Evolutionary conservation across 2,113 vertebrate species (phyloP), one percentile per base, ranked within the genome.

Genomic region (Phylloscopus trochilus): DNA sequence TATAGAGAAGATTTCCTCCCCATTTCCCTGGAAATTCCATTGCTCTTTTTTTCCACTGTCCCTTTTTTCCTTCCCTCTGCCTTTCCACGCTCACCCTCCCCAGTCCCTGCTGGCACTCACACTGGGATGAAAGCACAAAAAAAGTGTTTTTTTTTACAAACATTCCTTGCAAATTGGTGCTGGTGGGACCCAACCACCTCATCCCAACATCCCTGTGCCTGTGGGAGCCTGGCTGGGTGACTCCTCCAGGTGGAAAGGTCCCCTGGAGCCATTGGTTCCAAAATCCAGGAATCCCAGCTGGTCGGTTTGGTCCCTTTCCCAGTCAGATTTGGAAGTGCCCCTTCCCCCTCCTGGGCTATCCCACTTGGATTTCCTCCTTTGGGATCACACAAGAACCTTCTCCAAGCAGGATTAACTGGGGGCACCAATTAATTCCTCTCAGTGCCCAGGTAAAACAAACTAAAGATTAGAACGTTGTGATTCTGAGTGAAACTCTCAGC

Each of bases 381-480:
- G 13, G 15, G 6, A 22, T 5, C 90, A 12, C 90, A 12, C 3
- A 9, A 26, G 9, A 4, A 23, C 41, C n/a, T 74, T 41, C 62
- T 44, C 62, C 26, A 8, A 13, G 52, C 0, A 39, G 87, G 31
- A 33, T 49, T 13, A 33, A 30, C 6, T 53, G 17, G 21, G 24
- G 68, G 39, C 35, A 37, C 1, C 6, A 66, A 56, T 18, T 7
- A 44, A 63, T 75, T 53, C 64, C 60, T 33, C 41, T 22, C 22
- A 63, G 43, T 12, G 24, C 66, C 37, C 24, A 49, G 46, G 47
- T 1, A 59, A 67, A 93, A 30, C 23, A 33, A 47, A 47, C 1
- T 2, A 4, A 51, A 18, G 4, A 21, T 13, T 0, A 14, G 19
- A 76, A 33, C 33, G 7, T 19, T 66, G 2, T 7, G 37, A 43